Base-by-base conservation (phyloP, 2,113 vertebrate genomes). In the Brachypodius melanocephalos region DNA sequence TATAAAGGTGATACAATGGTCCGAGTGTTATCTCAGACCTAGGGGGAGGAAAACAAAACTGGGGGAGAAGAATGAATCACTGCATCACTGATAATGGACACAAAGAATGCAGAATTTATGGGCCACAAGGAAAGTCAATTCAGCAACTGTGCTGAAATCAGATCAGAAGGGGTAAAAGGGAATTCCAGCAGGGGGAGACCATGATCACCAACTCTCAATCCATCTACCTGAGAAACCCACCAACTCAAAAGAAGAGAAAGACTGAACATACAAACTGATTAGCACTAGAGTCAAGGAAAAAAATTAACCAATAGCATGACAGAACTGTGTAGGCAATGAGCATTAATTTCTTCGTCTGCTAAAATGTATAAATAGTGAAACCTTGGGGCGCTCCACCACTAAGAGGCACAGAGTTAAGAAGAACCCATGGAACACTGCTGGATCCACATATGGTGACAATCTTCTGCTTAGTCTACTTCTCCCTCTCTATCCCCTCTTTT, bases 371-470 rank as follows among this genome's bases (percentile, higher is more conserved):
- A 61, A 46, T 10, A 46, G 3, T 54, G 40, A 46, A 40, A 13
- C 17, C 46, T 48, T 55, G 34, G 14, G 12, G 46, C 12, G 3
- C 10, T 4, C 14, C 14, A 28, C 5, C 17, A 32, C 10, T 0
- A 0, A 55, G 21, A 76, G 61, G 10, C 10, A 34, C 46, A 68
- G n/a, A 58, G 5, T 48, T n/a, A 29, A 54, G 22, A 28, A 63
- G 38, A 52, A 34, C 11, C 31, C 22, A 6, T 54, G 24, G 9
- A 32, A 52, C 0, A 0, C 6, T 4, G 6, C 38, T 52, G 38
- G 31, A 36, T 72, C 67, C 14, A 43, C 0, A 0, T 42, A 4
- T 54, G 2, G 28, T 34, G 14, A 25, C 38, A 31, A 18, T 46
- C 8, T 46, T 26, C 46, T 59, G 8, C 10, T 42, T 54, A 34